Percentiles rank a stretch among this genome's conserved stretches.
These are phyloP conservation scores for Dynastes hyllus DNA, from an alignment of 2,888 invertebrate genomes.

Conservation along the genomic window DNA sequence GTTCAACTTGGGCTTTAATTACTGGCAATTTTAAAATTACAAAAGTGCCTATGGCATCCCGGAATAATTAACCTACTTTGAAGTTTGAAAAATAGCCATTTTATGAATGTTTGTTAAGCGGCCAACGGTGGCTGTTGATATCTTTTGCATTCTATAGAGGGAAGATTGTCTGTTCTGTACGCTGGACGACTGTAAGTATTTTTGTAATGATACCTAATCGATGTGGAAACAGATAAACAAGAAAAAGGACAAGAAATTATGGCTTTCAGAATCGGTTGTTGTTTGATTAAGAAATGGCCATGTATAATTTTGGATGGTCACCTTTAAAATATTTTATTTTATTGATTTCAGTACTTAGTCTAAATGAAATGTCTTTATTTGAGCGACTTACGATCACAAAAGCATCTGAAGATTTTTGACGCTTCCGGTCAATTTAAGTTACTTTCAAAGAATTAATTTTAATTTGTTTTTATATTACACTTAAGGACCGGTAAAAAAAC, in stretches of 20 bases:
- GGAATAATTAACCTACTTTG: constrained; percentile 38
- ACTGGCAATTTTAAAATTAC: constrained; percentile 27
- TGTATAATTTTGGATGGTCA: too few species aligned
- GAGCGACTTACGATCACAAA: too few species aligned
- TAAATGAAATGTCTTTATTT: too few species aligned
- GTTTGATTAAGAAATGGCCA: neutral
- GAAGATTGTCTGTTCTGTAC: neutral
- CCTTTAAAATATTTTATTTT: too few species aligned
- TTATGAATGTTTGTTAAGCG: constrained; percentile 20
- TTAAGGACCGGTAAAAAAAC: too few species aligned
- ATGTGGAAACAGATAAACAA: neutral
- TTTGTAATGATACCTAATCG: neutral
- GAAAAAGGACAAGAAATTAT: neutral
- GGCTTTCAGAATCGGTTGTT: neutral
- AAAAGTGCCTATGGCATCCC: neutral
- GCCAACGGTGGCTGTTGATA: neutral
- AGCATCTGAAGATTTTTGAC: too few species aligned
- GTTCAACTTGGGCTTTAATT: constrained; percentile 13
- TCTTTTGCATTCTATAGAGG: neutral
- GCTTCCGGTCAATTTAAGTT: too few species aligned
- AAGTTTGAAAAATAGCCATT: constrained; percentile 10
- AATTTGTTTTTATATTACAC: too few species aligned
- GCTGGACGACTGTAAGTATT: neutral
- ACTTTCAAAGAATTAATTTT: too few species aligned
- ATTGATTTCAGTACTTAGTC: too few species aligned